phyloP scores from a whole-genome alignment of 2,888 invertebrate genomes.

The Antheraea yamamai region DNA sequence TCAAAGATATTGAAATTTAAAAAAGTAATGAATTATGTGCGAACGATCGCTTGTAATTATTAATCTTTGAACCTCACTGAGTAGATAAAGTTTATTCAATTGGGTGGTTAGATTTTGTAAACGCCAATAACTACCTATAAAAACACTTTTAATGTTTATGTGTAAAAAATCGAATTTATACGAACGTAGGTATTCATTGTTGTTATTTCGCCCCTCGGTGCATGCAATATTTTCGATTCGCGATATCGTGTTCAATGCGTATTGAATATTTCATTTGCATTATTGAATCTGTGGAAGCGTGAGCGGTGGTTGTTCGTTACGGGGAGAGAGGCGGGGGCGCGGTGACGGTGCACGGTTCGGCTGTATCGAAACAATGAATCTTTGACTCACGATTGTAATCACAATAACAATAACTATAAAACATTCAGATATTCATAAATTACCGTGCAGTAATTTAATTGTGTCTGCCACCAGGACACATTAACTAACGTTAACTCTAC shows the following conservation, averaged over 20 bases:
- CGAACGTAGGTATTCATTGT: background rate
- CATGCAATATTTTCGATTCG: slow-evolving; percentile 46
- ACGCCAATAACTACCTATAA: background rate
- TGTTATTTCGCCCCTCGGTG: slow-evolving; percentile 23
- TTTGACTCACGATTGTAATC: slow-evolving; percentile 42
- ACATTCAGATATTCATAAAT: slow-evolving; percentile 23
- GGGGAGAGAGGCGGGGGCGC: slow-evolving; percentile 25
- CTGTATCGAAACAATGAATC: slow-evolving; percentile 42
- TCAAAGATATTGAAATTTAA: no score
- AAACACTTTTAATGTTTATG: background rate
- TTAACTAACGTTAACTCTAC: background rate
- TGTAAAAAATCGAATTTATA: background rate
- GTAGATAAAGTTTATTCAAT: no score
- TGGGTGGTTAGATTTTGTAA: background rate
- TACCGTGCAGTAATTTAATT: slow-evolving; percentile 22
- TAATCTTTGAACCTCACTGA: no score
- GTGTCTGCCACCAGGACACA: slow-evolving; percentile 22
- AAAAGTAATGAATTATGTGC: no score
- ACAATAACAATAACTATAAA: slow-evolving; percentile 31
- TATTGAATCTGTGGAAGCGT: slow-evolving; percentile 53
- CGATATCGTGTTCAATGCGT: slow-evolving; percentile 53
- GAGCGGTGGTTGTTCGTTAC: slow-evolving; percentile 35
- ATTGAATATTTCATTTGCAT: slow-evolving; percentile 69
- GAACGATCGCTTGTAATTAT: no score
- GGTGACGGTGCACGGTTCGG: slow-evolving; percentile 5